Conservation (phyloP, 2,888 invertebrate genomes). For the Harpalus rubripes region DNA sequence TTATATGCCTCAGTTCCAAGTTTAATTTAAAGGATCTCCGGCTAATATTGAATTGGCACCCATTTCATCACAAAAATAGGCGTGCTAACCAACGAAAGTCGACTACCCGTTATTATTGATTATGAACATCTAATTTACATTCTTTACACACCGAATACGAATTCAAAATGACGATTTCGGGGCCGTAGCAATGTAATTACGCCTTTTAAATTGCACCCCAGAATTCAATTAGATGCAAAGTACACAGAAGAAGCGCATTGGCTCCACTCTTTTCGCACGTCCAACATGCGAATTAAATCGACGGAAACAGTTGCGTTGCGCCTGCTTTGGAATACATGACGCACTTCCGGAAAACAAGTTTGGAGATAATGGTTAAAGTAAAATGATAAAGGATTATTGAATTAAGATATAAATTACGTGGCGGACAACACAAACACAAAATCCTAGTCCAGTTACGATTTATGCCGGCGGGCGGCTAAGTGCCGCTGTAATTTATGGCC, state of each 20-base stretch:
- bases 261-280: conserved; percentile 26
- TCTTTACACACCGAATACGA: conserved; percentile 68
- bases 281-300: conserved; percentile 9
- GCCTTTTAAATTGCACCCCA: conserved; percentile 71
- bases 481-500: conserved; percentile 58
- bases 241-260: conserved; percentile 50
- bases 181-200: conserved; percentile 74
- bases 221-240: conserved; percentile 72
- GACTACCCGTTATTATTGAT: conserved; percentile 72
- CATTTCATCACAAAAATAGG: neutral
- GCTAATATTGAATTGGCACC: neutral
- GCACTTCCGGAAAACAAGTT: conserved; percentile 64
- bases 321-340: conserved; percentile 33
- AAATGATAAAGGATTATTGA: conserved; percentile 67
- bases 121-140: conserved; percentile 72
- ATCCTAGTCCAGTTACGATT: conserved; percentile 62
- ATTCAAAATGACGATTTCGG: conserved; percentile 71
- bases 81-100: conserved; percentile 39
- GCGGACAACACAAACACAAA: conserved; percentile 64
- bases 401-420: conserved; percentile 67
- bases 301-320: conserved; percentile 24
- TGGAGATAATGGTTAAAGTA: conserved; percentile 58
- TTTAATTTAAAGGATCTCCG: neutral
- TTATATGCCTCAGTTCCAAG: no score
- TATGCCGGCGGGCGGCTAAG: conserved; percentile 52